phyloP scores from a whole-genome alignment of 2,113 vertebrate species.

The Narcine bancroftii region DNA sequence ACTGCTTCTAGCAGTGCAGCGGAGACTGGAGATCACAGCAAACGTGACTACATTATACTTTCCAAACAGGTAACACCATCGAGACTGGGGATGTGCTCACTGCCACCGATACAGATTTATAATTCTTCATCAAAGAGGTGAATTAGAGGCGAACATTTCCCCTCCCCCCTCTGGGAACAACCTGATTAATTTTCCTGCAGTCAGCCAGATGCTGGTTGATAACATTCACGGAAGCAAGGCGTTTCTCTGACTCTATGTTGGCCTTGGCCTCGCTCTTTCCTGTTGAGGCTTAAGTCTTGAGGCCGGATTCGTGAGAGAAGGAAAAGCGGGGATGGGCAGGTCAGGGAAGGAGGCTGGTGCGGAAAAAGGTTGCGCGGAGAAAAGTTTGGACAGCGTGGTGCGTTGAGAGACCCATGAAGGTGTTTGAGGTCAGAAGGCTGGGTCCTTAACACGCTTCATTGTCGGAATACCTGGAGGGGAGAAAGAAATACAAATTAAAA shows the following conservation, averaged over 20 bases:
- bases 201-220: not conserved
- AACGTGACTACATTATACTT: not conserved
- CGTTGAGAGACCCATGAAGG: constrained; percentile 52
- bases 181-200: not conserved
- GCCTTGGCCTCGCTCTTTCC: too few relatives aligned
- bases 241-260: too few relatives aligned
- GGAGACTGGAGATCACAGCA: too few relatives aligned
- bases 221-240: not conserved
- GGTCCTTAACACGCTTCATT: constrained; percentile 61
- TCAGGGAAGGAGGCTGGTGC: too few relatives aligned
- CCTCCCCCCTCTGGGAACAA: not conserved
- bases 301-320: not conserved
- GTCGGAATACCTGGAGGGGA: constrained; percentile 55
- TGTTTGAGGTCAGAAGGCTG: constrained; percentile 47
- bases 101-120: not conserved
- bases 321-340: too few relatives aligned
- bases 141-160: not conserved
- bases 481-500: not conserved
- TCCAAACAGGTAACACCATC: not conserved
- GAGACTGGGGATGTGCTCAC: too few relatives aligned
- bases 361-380: not conserved
- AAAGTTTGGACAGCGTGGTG: constrained; percentile 45
- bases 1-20: not conserved
- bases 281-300: not conserved
- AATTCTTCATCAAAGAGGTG: not conserved